A percentile compares a stretch with the other conserved stretches of the same genome.
Evolutionary conservation across 2,888 invertebrate genomes (phyloP).

Genomic region (Elegia similella): DNA sequence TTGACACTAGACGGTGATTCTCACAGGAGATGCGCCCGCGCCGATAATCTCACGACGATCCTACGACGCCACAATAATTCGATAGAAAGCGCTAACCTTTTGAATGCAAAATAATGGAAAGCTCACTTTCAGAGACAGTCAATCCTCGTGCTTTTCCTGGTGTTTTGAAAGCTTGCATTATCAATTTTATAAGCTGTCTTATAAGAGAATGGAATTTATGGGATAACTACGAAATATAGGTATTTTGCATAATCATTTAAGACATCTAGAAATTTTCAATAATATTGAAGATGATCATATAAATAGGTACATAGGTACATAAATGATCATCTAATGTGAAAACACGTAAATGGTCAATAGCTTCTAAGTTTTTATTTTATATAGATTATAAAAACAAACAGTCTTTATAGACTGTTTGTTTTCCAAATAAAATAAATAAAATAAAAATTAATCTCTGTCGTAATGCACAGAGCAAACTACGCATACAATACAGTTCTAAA

Average conservation of each 20-base stretch:
- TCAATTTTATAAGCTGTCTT: constrained; percentile 1
- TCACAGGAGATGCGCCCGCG: constrained; percentile 27
- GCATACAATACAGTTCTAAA: too few relatives aligned
- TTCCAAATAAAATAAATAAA: too few relatives aligned
- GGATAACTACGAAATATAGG: background rate
- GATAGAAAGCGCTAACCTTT: constrained; percentile 61
- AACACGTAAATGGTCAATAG: too few relatives aligned
- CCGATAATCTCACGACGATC: constrained; percentile 45
- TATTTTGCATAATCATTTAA: background rate
- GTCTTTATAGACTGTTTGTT: too few relatives aligned
- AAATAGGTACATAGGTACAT: too few relatives aligned
- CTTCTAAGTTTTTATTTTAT: too few relatives aligned
- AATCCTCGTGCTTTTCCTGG: constrained; percentile 15
- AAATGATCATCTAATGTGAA: too few relatives aligned
- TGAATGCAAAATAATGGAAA: constrained; percentile 60
- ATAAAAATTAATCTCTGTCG: too few relatives aligned
- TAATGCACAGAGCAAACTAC: too few relatives aligned
- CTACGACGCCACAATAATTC: constrained; percentile 44
- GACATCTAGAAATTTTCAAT: background rate
- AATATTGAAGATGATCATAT: background rate
- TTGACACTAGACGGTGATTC: background rate
- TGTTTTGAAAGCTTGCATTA: constrained; percentile 4
- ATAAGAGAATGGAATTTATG: background rate
- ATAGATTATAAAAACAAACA: too few relatives aligned
- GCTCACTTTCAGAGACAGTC: constrained; percentile 35